A percentile compares a stretch with the other conserved stretches of the same genome.
These are phyloP conservation scores for Schlechtendalia chinensis DNA, from an alignment of 1,140 invertebrate genomes.

Conservation along the genomic window DNA sequence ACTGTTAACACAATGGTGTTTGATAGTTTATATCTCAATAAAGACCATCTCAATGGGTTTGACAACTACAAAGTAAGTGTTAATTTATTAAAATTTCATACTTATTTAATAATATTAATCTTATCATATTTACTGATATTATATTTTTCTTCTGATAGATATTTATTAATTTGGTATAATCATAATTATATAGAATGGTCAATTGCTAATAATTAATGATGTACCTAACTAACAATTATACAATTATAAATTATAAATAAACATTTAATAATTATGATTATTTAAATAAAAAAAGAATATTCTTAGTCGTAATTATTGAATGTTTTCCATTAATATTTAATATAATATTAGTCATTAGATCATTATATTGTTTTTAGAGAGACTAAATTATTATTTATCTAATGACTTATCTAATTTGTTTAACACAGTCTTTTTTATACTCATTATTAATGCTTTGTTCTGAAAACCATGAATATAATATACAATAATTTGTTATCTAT, in stretches of 20 bases:
- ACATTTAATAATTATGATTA: not conserved
- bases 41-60: conserved; percentile 81
- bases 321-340: too few relatives aligned
- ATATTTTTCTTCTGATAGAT: not conserved
- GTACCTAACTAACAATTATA: not conserved
- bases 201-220: too few relatives aligned
- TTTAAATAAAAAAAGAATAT: not conserved
- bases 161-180: not conserved
- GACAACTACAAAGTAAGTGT: conserved; percentile 85
- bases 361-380: too few relatives aligned
- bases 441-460: too few relatives aligned
- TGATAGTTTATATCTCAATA: conserved; percentile 64
- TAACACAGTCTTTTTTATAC: too few relatives aligned
- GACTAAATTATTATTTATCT: too few relatives aligned
- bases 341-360: too few relatives aligned
- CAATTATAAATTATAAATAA: not conserved
- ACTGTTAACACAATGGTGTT: conserved; percentile 53
- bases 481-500: not conserved
- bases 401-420: too few relatives aligned
- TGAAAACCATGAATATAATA: too few relatives aligned
- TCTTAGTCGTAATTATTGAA: not conserved
- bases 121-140: conserved; percentile 2
- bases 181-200: not conserved
- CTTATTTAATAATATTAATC: not conserved
- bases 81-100: conserved; percentile 17